Evolutionary conservation across 2,113 vertebrate species (phyloP).

Genomic region (Brienomyrus brachyistius): DNA sequence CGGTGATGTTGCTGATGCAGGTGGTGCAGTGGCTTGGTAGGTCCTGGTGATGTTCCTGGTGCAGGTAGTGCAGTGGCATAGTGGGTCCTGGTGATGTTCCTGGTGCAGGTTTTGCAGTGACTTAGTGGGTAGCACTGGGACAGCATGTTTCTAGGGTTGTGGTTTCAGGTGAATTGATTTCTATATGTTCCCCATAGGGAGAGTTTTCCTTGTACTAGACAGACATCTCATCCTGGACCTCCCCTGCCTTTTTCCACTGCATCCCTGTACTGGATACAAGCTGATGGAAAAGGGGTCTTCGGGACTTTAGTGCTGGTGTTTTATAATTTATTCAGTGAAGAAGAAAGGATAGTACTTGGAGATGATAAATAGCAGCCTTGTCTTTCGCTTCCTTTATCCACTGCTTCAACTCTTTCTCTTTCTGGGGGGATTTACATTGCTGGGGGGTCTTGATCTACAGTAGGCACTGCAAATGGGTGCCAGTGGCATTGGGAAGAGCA

Average conservation of each 20-base stretch:
- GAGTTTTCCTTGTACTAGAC: not conserved
- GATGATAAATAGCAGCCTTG: not conserved
- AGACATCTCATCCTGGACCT: not conserved
- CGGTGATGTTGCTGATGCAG: too few species aligned
- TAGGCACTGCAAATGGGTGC: not conserved
- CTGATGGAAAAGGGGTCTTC: not conserved
- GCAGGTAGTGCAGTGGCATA: too few species aligned
- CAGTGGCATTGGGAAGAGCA: not conserved
- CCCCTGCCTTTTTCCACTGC: not conserved
- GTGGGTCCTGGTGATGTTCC: not conserved
- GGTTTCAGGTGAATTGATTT: not conserved
- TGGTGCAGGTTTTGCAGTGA: not conserved
- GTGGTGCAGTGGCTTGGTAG: too few species aligned
- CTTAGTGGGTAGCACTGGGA: not conserved
- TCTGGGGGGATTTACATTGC: not conserved
- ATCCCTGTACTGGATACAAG: not conserved
- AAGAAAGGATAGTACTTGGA: too few species aligned
- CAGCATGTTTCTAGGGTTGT: not conserved
- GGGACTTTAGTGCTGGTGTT: not conserved
- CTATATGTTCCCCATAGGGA: not conserved
- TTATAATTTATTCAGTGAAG: not conserved
- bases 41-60: too few species aligned
- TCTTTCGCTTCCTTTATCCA: not conserved
- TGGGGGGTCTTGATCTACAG: not conserved
- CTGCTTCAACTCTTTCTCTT: not conserved